These are phyloP conservation scores for Enteromius treurensis DNA, from an alignment of 2,797 vertebrate genomes.

Conservation along the genomic window DNA sequence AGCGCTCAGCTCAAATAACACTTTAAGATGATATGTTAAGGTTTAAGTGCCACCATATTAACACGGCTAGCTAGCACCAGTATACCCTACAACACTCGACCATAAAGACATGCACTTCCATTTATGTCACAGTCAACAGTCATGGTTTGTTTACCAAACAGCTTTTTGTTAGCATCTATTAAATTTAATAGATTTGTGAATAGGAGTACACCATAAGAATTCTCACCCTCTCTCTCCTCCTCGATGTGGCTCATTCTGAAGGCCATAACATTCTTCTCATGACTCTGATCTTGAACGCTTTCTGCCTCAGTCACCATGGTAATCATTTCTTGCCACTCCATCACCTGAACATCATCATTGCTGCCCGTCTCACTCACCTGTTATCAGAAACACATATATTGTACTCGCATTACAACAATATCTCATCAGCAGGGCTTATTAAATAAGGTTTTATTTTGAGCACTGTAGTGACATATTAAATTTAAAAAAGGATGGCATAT, in stretches of 20 bases:
- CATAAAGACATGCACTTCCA: neutral
- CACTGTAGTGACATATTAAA: neutral
- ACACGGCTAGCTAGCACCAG: neutral
- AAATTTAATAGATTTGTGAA: neutral
- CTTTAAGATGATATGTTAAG: neutral
- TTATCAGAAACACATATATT: neutral
- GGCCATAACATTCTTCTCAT: constrained; percentile 81
- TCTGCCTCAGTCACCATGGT: constrained; percentile 79
- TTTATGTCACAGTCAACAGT: neutral
- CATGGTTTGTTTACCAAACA: neutral
- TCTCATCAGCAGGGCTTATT: neutral
- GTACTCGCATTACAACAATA: neutral
- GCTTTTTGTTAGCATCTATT: neutral
- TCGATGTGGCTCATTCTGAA: constrained; percentile 89
- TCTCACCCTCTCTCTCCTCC: constrained; percentile 91
- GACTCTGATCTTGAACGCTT: constrained; percentile 76
- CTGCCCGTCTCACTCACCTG: constrained; percentile 90
- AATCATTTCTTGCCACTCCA: constrained; percentile 90
- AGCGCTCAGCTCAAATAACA: neutral
- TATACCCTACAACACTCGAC: neutral
- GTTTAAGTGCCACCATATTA: neutral
- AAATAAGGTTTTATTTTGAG: neutral
- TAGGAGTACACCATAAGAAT: neutral
- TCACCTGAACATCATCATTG: constrained; percentile 84
- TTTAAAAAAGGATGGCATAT: neutral